These are phyloP conservation scores for Mesorhabditis sp. DNA, from an alignment of 2,888 invertebrate genomes.

Conservation along the genomic window DNA sequence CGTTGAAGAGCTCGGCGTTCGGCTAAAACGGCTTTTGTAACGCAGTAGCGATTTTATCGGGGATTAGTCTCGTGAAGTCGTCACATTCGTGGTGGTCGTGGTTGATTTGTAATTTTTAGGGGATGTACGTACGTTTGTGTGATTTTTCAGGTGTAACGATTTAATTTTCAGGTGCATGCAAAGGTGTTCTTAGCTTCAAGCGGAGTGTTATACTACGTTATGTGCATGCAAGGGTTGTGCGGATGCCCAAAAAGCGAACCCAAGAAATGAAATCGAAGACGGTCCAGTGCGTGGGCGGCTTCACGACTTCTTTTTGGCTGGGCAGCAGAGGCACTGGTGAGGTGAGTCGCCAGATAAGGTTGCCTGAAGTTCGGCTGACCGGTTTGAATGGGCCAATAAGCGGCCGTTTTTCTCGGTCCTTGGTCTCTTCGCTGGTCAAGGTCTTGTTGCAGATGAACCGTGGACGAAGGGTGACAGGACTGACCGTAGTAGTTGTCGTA, in stretches of 20 bases:
- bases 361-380: neutral
- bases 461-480: neutral
- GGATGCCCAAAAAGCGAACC: neutral
- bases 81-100: no score
- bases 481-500: neutral
- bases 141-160: no score
- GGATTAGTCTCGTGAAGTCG: no score
- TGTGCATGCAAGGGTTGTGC: no score
- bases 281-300: neutral
- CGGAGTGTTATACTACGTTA: no score
- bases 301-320: neutral
- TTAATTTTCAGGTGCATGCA: no score
- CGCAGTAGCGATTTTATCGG: no score
- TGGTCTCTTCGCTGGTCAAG: neutral
- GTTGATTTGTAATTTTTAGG: no score
- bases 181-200: no score
- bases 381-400: neutral
- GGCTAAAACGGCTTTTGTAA: slow-evolving; percentile 32
- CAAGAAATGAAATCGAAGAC: neutral
- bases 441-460: slow-evolving; percentile 6
- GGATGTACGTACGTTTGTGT: no score
- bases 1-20: slow-evolving; percentile 48
- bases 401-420: neutral
- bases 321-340: no score
- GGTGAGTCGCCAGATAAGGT: no score